A percentile compares a stretch with the other conserved stretches of the same genome.
phyloP scores from a whole-genome alignment of 37 sponge, comb jelly and placozoan genomes.

The Spongilla lacustris region DNA sequence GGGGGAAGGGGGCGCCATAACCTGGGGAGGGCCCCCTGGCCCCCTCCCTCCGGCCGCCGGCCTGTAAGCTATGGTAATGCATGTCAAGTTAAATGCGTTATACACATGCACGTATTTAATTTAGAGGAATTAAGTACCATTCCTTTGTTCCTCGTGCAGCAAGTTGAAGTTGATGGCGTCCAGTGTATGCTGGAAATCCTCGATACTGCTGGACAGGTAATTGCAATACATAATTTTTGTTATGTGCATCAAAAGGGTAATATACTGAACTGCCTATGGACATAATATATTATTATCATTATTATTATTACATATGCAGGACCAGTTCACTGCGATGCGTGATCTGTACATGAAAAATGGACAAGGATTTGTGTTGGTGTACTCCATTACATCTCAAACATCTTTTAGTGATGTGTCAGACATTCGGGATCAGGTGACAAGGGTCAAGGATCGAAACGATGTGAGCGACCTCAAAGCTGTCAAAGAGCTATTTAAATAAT shows the following conservation, averaged over 20 bases:
- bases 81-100: too few relatives aligned
- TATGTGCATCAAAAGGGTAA: too few relatives aligned
- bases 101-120: too few relatives aligned
- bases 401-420: conserved; percentile 97
- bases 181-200: conserved; percentile 99
- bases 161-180: conserved; percentile 95
- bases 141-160: conserved; percentile 64
- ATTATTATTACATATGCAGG: conserved; percentile 47
- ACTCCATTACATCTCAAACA: conserved; percentile 96
- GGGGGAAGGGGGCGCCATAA: too few relatives aligned
- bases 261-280: too few relatives aligned
- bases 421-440: conserved; percentile 93
- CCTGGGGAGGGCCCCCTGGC: too few relatives aligned
- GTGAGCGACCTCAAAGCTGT: conserved; percentile 49
- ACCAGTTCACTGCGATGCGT: conserved; percentile 99
- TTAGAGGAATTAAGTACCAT: too few relatives aligned
- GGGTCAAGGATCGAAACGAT: conserved; percentile 96
- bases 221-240: too few relatives aligned
- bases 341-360: conserved; percentile 99
- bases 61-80: too few relatives aligned
- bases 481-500: background rate
- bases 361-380: conserved; percentile 98
- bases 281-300: too few relatives aligned
- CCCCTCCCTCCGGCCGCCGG: too few relatives aligned
- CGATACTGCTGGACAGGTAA: conserved; percentile 98